A percentile compares a stretch with the other conserved stretches of the same genome.
Conservation (phyloP, 2,888 invertebrate genomes). For the Malacosoma neustria region DNA sequence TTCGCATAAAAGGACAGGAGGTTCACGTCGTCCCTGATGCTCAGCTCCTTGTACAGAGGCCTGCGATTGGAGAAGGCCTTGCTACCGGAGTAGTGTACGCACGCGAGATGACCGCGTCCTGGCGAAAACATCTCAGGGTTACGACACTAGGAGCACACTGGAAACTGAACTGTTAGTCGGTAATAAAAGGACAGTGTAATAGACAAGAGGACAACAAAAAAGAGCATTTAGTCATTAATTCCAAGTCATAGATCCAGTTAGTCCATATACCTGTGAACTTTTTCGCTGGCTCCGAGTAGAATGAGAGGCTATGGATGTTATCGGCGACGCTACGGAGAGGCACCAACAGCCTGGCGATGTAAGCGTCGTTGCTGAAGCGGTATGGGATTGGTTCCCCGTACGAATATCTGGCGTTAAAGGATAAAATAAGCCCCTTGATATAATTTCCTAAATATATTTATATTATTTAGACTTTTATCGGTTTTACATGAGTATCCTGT, state of each 20-base stretch:
- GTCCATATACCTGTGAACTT: slow-evolving; percentile 78
- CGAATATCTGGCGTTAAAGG: slow-evolving; percentile 76
- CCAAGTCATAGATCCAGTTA: slow-evolving; percentile 10
- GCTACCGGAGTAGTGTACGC: slow-evolving; percentile 88
- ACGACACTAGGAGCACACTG: slow-evolving; percentile 49
- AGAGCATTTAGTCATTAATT: slow-evolving; percentile 5
- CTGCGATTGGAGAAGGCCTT: slow-evolving; percentile 85
- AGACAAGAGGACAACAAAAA: slow-evolving; percentile 4
- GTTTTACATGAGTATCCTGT: too few relatives aligned
- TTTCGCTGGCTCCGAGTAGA: slow-evolving; percentile 80
- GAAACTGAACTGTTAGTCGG: slow-evolving; percentile 51
- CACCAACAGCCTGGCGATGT: slow-evolving; percentile 80
- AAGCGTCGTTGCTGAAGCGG: slow-evolving; percentile 81
- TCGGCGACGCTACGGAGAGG: slow-evolving; percentile 78
- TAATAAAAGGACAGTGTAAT: slow-evolving; percentile 21
- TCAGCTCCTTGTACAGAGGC: slow-evolving; percentile 82
- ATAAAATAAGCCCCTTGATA: too few relatives aligned
- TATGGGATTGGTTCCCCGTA: slow-evolving; percentile 72
- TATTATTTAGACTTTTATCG: too few relatives aligned
- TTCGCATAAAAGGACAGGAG: slow-evolving; percentile 91
- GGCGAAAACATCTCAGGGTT: slow-evolving; percentile 63
- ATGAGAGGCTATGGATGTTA: slow-evolving; percentile 77
- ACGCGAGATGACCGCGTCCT: slow-evolving; percentile 90
- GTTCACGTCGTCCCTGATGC: slow-evolving; percentile 89
- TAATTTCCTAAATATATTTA: too few relatives aligned